A percentile compares a stretch with the other conserved stretches of the same genome.
Evolutionary conservation across 2,113 vertebrate species (phyloP).

Genomic region (Lipophrys pholis): DNA sequence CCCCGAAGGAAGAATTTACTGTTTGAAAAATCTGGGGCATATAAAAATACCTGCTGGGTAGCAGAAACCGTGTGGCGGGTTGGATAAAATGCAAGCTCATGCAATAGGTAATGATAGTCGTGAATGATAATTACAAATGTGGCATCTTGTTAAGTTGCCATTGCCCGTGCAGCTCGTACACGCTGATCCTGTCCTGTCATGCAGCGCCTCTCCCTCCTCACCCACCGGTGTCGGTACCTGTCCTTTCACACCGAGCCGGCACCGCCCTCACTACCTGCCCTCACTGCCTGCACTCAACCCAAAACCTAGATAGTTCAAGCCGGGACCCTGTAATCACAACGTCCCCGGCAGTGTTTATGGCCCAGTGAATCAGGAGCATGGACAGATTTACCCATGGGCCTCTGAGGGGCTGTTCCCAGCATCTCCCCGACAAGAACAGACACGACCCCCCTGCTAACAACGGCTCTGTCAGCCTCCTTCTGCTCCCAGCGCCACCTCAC

Average conservation of each 20-base stretch:
- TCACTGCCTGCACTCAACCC: conserved; percentile 58
- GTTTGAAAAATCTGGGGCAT: conserved; percentile 54
- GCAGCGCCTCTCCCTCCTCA: conserved; percentile 45
- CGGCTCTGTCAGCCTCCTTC: conserved; percentile 53
- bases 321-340: conserved; percentile 76
- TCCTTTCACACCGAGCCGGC: conserved; percentile 54
- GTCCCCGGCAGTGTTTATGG: conserved; percentile 69
- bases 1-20: conserved; percentile 48
- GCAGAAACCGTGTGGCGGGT: conserved; percentile 59
- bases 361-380: conserved; percentile 75
- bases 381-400: conserved; percentile 77
- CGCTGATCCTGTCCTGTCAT: conserved; percentile 72
- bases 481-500: conserved; percentile 29
- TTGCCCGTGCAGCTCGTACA: conserved; percentile 67
- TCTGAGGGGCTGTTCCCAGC: conserved; percentile 65
- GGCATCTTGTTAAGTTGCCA: conserved; percentile 80
- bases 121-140: conserved; percentile 82
- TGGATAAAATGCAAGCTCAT: conserved; percentile 66
- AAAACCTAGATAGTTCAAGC: conserved; percentile 53
- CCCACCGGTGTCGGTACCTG: conserved; percentile 62
- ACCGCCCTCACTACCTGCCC: conserved; percentile 49
- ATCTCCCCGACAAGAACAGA: conserved; percentile 74
- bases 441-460: conserved; percentile 65
- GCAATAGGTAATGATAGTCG: conserved; percentile 77
- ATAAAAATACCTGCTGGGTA: conserved; percentile 78